phyloP scores from a whole-genome alignment of 1,140 invertebrate genomes.

The Colletes latitarsis region DNA sequence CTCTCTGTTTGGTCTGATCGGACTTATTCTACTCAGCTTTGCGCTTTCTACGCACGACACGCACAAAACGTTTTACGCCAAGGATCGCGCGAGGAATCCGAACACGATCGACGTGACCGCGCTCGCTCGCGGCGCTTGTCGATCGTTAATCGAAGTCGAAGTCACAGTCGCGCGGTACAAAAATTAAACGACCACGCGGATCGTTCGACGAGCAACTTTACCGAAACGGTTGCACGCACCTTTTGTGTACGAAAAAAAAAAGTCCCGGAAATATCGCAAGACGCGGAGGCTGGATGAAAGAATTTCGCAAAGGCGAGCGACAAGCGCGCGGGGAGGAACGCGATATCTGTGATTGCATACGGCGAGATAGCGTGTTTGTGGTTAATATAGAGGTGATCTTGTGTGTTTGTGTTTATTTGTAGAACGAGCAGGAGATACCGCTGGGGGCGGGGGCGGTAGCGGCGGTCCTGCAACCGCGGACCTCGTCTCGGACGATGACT shows the following conservation, averaged over 20 bases:
- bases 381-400: conserved; percentile 67
- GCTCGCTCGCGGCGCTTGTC: background rate
- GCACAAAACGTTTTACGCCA: conserved; percentile 9
- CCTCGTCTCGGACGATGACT: conserved; percentile 71
- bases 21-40: conserved; percentile 60
- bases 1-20: conserved; percentile 60
- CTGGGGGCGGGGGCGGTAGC: conserved; percentile 55
- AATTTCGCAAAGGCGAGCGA: background rate
- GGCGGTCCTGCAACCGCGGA: conserved; percentile 54
- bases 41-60: conserved; percentile 52
- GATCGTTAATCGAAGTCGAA: background rate
- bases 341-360: conserved; percentile 28
- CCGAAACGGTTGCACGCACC: too few species aligned
- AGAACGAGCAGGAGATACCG: conserved; percentile 70
- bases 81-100: background rate
- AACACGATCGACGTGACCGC: conserved; percentile 15
- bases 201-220: too few species aligned
- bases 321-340: background rate
- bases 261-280: too few species aligned
- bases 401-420: conserved; percentile 76
- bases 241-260: background rate
- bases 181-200: too few species aligned
- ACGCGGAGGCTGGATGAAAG: background rate
- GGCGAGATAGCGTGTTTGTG: conserved; percentile 20
- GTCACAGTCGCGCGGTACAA: background rate